Evolutionary conservation across 2,888 invertebrate genomes (phyloP), one percentile per base, ranked within the genome.

Genomic region (Melieria picta): DNA sequence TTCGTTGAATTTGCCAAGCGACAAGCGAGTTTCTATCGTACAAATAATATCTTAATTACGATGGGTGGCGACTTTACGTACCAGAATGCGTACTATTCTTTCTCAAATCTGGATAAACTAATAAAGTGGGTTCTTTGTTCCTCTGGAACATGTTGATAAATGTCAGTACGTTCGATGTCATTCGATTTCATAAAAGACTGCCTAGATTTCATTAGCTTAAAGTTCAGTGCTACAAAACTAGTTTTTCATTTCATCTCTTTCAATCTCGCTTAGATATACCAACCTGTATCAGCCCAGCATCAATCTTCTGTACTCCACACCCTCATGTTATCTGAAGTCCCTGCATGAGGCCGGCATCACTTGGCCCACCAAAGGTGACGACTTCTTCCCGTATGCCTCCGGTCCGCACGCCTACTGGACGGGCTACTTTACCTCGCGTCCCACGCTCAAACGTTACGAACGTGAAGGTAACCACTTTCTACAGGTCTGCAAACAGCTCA

Each of bases 21-120:
- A 1, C 91, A 94, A 89, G 87, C 91, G 0, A 80, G 82, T 11
- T 82, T 85, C 65, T 94, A 92, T 84, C 87, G 89, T 48, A 92
- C 93, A 1, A 91, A 93, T 79, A 93, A 97, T 82, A 88, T 95
- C 0, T 90, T 94, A 69, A 76, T 97, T 71, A 94, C 96, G 0
- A 97, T 97, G 96, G 97, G 97, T 0, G 93, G 93, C 46, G 97
- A 97, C 87, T 97, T 97, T 83, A 93, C 93, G 7, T 97, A 94
- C 83, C 93, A 93, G 82, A 91, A 93, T 79, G 96, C 97, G 0
- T 88, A 90, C 74, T 90, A 91, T 85, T 94, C 94, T 91, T 97
- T 91, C 86, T 90, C 89, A 75, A 96, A 96, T 84, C 85, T 97
- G 85, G 96, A 97, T 85, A 94, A 93, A 84, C 88, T 97, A 61